Conservation (phyloP, 2,888 invertebrate species). For the Apodemia mormo region DNA sequence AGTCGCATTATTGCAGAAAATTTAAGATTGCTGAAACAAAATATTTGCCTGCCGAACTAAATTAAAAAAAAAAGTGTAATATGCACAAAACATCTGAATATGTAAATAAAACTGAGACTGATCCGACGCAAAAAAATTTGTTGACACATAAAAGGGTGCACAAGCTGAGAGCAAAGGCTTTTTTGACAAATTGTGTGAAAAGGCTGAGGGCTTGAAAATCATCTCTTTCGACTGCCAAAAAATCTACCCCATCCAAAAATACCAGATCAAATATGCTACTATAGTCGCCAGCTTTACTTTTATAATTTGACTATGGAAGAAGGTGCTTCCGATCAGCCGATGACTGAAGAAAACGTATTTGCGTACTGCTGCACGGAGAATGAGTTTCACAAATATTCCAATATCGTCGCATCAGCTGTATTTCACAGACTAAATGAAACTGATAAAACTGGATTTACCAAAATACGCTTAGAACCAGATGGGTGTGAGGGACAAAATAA, state of each 20-base stretch:
- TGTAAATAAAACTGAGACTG: too few species aligned
- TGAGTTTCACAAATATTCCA: background rate
- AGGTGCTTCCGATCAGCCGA: conserved; percentile 12
- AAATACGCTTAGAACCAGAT: background rate
- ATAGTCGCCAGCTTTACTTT: conserved; percentile 21
- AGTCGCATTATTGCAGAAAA: background rate
- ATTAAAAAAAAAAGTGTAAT: too few species aligned
- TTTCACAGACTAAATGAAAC: conserved; percentile 2
- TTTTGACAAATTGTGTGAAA: background rate
- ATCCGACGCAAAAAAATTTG: too few species aligned
- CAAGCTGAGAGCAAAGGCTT: background rate
- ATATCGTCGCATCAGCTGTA: background rate
- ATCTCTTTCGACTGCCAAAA: conserved; percentile 19
- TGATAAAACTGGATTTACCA: background rate
- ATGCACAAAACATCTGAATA: too few species aligned
- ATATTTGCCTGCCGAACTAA: background rate
- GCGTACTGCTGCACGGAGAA: background rate
- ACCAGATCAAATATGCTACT: conserved; percentile 6
- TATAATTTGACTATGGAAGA: conserved; percentile 22
- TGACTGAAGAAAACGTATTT: background rate
- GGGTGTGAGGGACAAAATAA: background rate
- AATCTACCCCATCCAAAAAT: too few species aligned
- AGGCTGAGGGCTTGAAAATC: background rate
- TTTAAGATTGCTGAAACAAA: background rate
- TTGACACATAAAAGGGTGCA: background rate